phyloP scores from a whole-genome alignment of 2,797 vertebrate genomes.

The Rhynchotus rufescens region DNA sequence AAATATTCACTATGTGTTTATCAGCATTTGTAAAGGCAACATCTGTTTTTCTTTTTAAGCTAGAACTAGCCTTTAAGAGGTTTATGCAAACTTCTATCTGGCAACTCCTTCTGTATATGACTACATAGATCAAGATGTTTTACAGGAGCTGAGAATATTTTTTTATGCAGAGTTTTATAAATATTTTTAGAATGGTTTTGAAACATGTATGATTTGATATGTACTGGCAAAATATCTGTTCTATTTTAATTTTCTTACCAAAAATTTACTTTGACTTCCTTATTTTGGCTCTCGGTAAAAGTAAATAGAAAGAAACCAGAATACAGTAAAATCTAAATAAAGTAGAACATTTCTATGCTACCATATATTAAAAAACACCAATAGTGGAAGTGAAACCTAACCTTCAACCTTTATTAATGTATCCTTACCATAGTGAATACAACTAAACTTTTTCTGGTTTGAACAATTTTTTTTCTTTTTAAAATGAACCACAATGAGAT shows the following conservation, averaged over 20 bases:
- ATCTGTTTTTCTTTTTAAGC: background rate
- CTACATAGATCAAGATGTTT: background rate
- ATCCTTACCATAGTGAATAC: background rate
- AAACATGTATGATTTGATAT: background rate
- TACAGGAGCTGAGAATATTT: background rate
- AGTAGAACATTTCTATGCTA: background rate
- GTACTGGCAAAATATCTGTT: background rate
- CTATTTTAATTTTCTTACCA: background rate
- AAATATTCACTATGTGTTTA: slow-evolving; percentile 21
- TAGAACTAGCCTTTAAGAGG: background rate
- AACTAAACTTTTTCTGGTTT: background rate
- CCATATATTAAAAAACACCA: background rate
- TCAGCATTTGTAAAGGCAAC: slow-evolving; percentile 12
- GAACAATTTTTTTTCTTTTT: background rate
- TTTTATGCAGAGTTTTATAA: slow-evolving; percentile 14
- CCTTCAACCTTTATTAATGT: background rate
- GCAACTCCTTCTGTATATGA: background rate
- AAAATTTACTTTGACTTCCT: background rate
- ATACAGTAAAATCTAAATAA: background rate
- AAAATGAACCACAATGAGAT: background rate
- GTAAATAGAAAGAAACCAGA: background rate
- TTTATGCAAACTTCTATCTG: background rate
- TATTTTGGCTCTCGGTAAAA: background rate
- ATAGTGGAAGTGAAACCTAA: background rate
- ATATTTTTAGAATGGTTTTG: slow-evolving; percentile 3